Evolutionary conservation across 2,113 vertebrate genomes (phyloP).

Genomic region (Xiphias gladius): DNA sequence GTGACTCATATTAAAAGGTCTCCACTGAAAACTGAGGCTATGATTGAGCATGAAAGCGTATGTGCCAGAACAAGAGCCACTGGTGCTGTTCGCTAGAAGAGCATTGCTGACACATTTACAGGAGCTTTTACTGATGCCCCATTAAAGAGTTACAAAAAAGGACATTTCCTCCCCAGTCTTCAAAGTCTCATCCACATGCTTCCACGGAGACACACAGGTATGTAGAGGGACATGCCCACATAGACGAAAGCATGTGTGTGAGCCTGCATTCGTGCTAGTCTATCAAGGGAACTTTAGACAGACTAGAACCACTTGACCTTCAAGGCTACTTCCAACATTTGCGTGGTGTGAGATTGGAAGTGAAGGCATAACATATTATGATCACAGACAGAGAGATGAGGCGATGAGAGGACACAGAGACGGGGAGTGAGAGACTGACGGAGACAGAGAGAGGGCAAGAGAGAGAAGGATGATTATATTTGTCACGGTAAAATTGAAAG

Average conservation of each 20-base stretch:
- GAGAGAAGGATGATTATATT: conserved; percentile 19
- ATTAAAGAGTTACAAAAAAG: not conserved
- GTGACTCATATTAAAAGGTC: not conserved
- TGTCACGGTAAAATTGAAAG: conserved; percentile 45
- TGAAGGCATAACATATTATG: not conserved
- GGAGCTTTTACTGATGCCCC: too few species aligned
- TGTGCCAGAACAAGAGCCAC: not conserved
- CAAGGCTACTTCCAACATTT: conserved; percentile 11
- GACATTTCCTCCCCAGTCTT: not conserved
- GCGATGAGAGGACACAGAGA: not conserved
- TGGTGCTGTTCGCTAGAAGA: not conserved
- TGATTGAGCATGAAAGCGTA: not conserved
- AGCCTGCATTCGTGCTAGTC: not conserved
- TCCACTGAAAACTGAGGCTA: not conserved
- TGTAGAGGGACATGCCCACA: not conserved
- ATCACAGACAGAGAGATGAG: conserved; percentile 1
- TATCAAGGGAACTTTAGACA: not conserved
- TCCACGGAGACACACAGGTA: not conserved
- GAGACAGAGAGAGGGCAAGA: not conserved
- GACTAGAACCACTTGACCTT: conserved; percentile 10
- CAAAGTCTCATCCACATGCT: not conserved
- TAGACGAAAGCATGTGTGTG: not conserved
- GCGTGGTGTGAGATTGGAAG: conserved; percentile 2
- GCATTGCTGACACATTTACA: not conserved
- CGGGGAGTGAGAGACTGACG: not conserved